Conservation (phyloP, 2,113 vertebrate species). For the Labrus mixtus region DNA sequence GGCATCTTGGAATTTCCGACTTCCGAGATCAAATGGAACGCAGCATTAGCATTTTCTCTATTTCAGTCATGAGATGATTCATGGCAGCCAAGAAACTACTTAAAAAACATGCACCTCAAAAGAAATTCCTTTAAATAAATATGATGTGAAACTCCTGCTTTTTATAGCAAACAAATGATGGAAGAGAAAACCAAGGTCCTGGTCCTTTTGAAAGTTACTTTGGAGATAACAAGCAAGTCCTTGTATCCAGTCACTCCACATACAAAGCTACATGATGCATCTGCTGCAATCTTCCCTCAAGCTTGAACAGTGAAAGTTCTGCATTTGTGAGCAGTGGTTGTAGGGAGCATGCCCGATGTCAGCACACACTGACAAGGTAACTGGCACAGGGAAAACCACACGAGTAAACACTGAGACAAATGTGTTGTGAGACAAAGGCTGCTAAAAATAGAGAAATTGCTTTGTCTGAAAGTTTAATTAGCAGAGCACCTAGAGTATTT, state of each 20-base stretch:
- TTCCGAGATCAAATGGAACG: too few species aligned
- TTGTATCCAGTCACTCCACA: background rate
- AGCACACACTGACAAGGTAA: slow-evolving; percentile 51
- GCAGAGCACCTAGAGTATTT: slow-evolving; percentile 48
- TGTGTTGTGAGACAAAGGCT: slow-evolving; percentile 62
- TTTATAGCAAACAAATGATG: too few species aligned
- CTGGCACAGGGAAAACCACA: slow-evolving; percentile 53
- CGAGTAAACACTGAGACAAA: slow-evolving; percentile 20
- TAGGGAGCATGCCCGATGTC: slow-evolving; percentile 51
- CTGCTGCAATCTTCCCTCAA: slow-evolving; percentile 12
- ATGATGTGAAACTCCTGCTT: background rate
- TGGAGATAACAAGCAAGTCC: background rate
- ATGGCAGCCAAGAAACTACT: too few species aligned
- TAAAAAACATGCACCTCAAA: background rate
- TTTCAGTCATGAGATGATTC: background rate
- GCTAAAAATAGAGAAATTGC: slow-evolving; percentile 55
- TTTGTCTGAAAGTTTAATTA: slow-evolving; percentile 67
- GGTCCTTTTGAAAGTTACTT: background rate
- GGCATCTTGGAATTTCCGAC: too few species aligned
- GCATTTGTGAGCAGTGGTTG: slow-evolving; percentile 15
- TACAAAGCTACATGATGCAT: background rate
- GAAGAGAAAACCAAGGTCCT: background rate
- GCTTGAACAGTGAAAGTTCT: slow-evolving; percentile 1
- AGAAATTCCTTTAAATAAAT: too few species aligned
- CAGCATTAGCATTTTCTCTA: background rate